Percentiles rank a stretch among this genome's conserved stretches.
Evolutionary conservation across 1,140 invertebrate genomes (phyloP).

Genomic region (Calliphora vicina): DNA sequence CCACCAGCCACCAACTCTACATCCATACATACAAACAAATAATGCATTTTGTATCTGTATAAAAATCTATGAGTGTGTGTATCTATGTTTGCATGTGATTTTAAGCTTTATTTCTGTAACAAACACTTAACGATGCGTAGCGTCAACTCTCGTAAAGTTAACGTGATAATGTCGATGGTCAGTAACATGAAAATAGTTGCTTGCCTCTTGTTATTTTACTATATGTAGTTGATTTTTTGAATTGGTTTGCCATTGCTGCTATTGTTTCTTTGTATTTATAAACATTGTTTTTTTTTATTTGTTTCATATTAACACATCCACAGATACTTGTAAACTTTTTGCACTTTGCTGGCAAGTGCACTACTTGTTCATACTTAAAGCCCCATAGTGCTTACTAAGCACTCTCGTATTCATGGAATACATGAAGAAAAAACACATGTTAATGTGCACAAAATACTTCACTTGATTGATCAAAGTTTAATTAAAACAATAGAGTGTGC

Average conservation of each 20-base stretch:
- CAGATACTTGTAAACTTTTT: neutral
- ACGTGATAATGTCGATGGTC: neutral
- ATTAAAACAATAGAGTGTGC: neutral
- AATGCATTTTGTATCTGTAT: too few relatives aligned
- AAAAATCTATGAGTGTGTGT: too few relatives aligned
- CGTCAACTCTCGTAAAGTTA: neutral
- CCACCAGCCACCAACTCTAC: too few relatives aligned
- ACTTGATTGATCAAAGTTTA: slow-evolving; percentile 10
- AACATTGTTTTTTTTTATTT: neutral
- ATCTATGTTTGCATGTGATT: too few relatives aligned
- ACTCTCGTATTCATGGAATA: neutral
- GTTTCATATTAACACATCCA: neutral
- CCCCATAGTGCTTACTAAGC: neutral
- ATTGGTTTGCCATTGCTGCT: too few relatives aligned
- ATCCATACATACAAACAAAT: too few relatives aligned
- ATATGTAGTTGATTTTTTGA: neutral
- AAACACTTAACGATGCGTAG: slow-evolving; percentile 4
- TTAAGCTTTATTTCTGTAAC: neutral
- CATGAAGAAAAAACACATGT: neutral
- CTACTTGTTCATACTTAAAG: neutral
- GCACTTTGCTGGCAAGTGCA: slow-evolving; percentile 8
- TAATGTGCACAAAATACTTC: slow-evolving; percentile 5
- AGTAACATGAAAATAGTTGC: neutral
- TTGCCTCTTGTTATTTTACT: neutral
- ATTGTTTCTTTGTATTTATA: neutral